phyloP scores from a whole-genome alignment of 2,888 invertebrate species.

The Acanthosepion esculentum region DNA sequence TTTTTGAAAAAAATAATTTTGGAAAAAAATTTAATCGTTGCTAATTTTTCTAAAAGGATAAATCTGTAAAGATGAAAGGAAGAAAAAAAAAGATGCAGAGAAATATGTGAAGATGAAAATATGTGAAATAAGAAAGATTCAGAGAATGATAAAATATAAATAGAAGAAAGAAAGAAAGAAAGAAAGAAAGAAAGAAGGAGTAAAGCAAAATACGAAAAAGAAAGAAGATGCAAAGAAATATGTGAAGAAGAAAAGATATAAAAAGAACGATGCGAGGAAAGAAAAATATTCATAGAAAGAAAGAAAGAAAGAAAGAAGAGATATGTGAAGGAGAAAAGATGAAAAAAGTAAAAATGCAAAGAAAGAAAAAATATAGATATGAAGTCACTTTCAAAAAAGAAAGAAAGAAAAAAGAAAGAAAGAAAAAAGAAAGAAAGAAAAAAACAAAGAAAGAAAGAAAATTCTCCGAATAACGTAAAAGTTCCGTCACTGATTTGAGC shows the following conservation, averaged over 20 bases:
- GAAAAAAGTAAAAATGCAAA: too few relatives aligned
- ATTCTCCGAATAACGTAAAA: too few relatives aligned
- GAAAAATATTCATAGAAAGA: neutral
- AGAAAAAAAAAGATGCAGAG: neutral
- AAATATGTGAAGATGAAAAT: neutral
- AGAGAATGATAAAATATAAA: neutral
- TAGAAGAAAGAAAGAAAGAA: neutral
- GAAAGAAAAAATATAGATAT: neutral
- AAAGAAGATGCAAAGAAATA: neutral
- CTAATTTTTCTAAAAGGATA: too few relatives aligned
- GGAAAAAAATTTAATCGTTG: too few relatives aligned
- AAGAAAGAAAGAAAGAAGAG: neutral
- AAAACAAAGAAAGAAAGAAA: too few relatives aligned
- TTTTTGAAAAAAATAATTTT: too few relatives aligned
- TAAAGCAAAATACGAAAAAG: neutral
- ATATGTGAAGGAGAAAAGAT: too few relatives aligned
- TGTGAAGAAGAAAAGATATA: neutral
- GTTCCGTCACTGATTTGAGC: too few relatives aligned
- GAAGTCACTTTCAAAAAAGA: neutral
- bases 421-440: neutral
- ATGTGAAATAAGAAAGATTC: neutral
- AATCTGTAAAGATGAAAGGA: neutral
- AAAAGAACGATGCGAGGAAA: neutral
- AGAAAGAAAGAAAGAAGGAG: neutral
- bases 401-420: neutral